Base-by-base conservation (phyloP, 35 echinoderm and acorn worm genomes). In the Acanthaster planci region DNA sequence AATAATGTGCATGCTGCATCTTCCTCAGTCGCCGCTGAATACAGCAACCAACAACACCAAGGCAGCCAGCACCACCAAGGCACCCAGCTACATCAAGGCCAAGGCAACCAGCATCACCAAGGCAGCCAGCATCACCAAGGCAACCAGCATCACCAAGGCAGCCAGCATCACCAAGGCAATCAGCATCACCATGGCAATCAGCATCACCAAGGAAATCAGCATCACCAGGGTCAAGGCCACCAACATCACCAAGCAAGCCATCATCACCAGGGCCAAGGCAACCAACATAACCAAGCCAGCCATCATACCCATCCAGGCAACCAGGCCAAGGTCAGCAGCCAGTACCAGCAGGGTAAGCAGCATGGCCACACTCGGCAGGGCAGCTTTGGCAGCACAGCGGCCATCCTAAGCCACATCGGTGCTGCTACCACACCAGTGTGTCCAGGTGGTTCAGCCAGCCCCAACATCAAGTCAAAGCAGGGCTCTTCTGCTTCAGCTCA, bases 301-400 rank as follows among this genome's bases (percentile, higher is more conserved):
- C 34, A 31, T 14, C 8, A 22, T 26, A 14, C 18, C 64, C 26
- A 72, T 26, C 64, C 22, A 72, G 64, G 34, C 34, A 72, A 31
- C 64, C 23, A 72, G 26, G 26, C 23, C 64, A 72, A 72, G 34
- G 30, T 10, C 34, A 72, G 64, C 64, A 72, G 64, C 64, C 64
- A 72, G 64, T 34, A 72, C 64, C 64, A 72, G 64, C 64, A 72
- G 64, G 64, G 64, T 1, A 72, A 72, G n/a, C 64, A 72, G 64
- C 64, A 72, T 72, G 64, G 64, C 64, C 64, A 72, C 26, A 72
- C 64, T 14, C 23, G 64, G 26, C 64, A 72, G 34, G 64, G 64
- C 64, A 72, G 64, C 34, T 72, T 27, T 16, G 64, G 64, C 64
- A 72, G 64, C 64, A 72, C 64, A 26, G 64, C 64, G 14, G 64